Evolutionary conservation across 2,888 invertebrate genomes (phyloP), one percentile per base, ranked within the genome.

Genomic region (Physocephala rufipes): DNA sequence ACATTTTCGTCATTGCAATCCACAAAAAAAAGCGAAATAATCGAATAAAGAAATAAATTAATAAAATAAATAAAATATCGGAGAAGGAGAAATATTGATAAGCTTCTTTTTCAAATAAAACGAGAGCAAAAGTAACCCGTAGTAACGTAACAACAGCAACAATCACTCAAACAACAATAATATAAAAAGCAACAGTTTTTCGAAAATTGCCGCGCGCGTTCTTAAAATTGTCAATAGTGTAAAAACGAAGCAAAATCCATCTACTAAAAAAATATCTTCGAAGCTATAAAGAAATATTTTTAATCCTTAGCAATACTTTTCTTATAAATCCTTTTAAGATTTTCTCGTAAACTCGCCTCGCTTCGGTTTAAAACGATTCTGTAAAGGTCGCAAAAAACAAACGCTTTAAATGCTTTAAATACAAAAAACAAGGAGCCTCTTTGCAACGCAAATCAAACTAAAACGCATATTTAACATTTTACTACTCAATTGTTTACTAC

Each of bases 391-490:
- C 51, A 55, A 67, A 70, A 28, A n/a, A 45, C 28, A 21, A 61
- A 47, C 63, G 59, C 59, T 49, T 28, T 15, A 24, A 58, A 58
- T 64, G 36, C 36, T 36, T 36, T 36, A 36, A 9, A 4, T 9
- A 36, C 36, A 36, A 36, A 36, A 4, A 36, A 36, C 36, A 36
- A 36, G 36, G 36, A 36, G 36, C 36, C 36, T 36, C 36, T 36
- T 36, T 36, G 36, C 36, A 36, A 36, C 47, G 64, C 55, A 45
- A 36, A 45, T 62, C 24, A 28, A 21, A 55, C 28, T 19, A 53
- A 21, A 24, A 64, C 47, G n/a, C n/a, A n/a, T 21, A 64, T 55
- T 28, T 47, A 53, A 49, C 47, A 21, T 63, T 70, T 70, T 69
- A 53, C 63, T 53, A 61, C 30, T 19, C 30, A 24, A 51, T 19